Base-by-base conservation (phyloP, 2,888 invertebrate species). In the Trachelus stipa region DNA sequence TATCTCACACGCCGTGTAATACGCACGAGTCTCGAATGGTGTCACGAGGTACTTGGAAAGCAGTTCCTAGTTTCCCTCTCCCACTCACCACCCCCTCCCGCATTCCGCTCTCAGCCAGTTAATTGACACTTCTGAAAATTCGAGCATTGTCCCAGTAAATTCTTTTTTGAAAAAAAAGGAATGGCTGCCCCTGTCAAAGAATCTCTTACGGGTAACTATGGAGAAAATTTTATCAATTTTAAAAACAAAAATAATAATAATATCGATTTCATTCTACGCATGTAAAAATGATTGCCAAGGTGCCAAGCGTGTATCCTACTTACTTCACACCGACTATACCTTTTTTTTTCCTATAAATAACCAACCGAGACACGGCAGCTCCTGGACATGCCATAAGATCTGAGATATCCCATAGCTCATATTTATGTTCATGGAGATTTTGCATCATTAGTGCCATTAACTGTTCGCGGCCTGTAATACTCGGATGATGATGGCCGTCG, bases 401-500 rank as follows among this genome's bases (percentile, higher is more conserved):
- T 75, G 81, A 82, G 91, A 91, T 91, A 91, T 88, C 87, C 83
- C 83, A 86, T 82, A 84, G 85, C 87, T 88, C 89, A 87, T 91
- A 91, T 91, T 91, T 91, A 91, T 90, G 88, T 85, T 87, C 85
- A 83, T 81, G 86, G 85, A 91, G 91, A 91, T 91, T 90, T 91
- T 88, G 87, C 90, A 89, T 91, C 91, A 91, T 91, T 91, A 91
- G 89, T 86, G 90, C 88, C 88, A 88, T 91, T 91, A 89, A 88
- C 87, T 87, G 88, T 89, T 89, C 91, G 89, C 87, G 86, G 86
- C 86, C 87, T 85, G 85, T 90, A 90, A 89, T 90, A 88, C 71
- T 31, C 71, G 6, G 12, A 34, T 12, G 71, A 23, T 56, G 23
- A 56, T 23, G 56, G 56, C 56, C 56, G 56, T 56, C 56, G 56